Conservation (phyloP, 1,140 invertebrate species). For the Glossosoma conforme region DNA sequence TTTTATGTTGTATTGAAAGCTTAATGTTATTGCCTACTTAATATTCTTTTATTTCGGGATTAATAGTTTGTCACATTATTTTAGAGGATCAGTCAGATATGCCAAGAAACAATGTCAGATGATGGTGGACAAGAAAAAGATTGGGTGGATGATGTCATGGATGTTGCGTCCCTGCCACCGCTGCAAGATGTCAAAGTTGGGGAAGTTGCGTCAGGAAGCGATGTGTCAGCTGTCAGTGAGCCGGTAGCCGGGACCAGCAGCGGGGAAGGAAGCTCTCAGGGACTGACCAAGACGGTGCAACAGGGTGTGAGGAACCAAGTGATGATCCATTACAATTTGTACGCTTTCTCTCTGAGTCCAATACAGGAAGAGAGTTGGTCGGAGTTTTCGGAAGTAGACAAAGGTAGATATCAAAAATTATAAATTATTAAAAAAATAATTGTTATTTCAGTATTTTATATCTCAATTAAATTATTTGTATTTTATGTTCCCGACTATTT, state of each 20-base stretch:
- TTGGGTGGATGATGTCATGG: neutral
- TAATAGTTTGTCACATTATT: slow-evolving; percentile 6
- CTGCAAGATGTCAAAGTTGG: neutral
- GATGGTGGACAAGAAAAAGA: slow-evolving; percentile 32
- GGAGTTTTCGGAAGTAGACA: slow-evolving; percentile 30
- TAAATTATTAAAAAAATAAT: too few species aligned
- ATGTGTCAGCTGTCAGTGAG: neutral
- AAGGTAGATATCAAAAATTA: too few species aligned
- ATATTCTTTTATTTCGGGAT: too few species aligned
- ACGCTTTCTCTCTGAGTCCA: slow-evolving; percentile 53
- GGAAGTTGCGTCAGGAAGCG: neutral
- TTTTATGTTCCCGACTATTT: too few species aligned
- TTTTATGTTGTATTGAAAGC: too few species aligned
- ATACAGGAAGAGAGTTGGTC: slow-evolving; percentile 58
- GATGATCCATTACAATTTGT: slow-evolving; percentile 51
- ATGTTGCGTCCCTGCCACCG: slow-evolving; percentile 32
- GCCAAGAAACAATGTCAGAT: slow-evolving; percentile 27
- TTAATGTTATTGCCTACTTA: too few species aligned
- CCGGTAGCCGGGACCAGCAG: neutral
- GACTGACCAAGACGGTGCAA: neutral
- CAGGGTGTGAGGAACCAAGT: slow-evolving; percentile 37
- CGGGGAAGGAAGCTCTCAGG: neutral
- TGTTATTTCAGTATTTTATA: too few species aligned
- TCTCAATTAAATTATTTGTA: too few species aligned
- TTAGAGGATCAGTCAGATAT: slow-evolving; percentile 23